Base-by-base conservation (phyloP, 92 coral and sea anemone species). In the Porites evermanni region DNA sequence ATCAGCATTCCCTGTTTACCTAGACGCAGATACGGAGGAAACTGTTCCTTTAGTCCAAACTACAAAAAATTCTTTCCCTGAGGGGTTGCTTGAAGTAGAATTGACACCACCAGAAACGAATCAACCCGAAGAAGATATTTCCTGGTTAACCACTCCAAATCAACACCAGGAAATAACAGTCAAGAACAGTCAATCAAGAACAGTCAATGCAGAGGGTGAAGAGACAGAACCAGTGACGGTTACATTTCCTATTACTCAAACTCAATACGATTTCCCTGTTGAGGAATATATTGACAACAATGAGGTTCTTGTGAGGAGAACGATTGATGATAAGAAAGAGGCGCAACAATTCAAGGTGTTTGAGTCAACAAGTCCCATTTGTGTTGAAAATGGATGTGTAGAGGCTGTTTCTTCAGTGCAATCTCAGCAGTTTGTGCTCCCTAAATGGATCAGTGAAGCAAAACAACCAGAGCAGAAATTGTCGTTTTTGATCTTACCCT, bases 221-320 rank as follows among this genome's bases (percentile, higher is more conserved):
- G 80, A 84, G 53, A 51, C 50, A 47, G 78, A 74, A 80, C 79
- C 79, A 66, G 18, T 52, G 14, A 29, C 8, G 52, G 78, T 80
- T 12, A 20, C 73, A 26, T 21, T 64, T 32, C 75, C 81, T 50
- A 51, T 64, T 5, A 76, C 59, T 63, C 75, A 60, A 10, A 77
- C 56, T 11, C 73, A 79, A 60, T 74, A 51, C 9, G 77, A 8
- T 6, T 60, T 64, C 12, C 87, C 87, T 2, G 79, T 69, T 29
- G 87, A 83, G 90, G 68, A 92, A 68, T 90, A 59, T 73, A 85
- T 89, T 67, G 93, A 92, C 74, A 84, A 92, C 12, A 78, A 82
- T 50, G 95, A 87, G 20, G 26, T 80, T 51, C 13, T 56, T 14
- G 16, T 56, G 13, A 11, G 72, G 63, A 86, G 65, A 9, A 77